Evolutionary conservation across 2,797 vertebrate species (phyloP), one percentile per base, ranked within the genome.

Genomic region (Pangasius mekongensis): DNA sequence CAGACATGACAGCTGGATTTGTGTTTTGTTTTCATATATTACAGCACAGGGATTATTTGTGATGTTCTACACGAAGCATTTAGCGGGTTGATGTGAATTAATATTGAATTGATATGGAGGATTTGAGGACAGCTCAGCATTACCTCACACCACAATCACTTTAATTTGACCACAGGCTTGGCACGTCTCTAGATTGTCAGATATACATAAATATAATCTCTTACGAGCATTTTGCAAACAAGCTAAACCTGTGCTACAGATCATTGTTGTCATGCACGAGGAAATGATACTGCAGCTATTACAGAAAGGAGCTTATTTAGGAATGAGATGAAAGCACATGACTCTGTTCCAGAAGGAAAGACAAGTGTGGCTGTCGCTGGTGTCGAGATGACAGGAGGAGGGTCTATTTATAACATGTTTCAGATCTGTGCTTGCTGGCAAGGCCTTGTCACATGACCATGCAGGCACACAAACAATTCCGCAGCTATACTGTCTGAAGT

Each of bases 401-500:
- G 84, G 69, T 95, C 95, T 96, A 96, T 96, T 96, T 96, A 95
- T 96, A 96, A 93, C 93, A 88, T 89, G 91, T 89, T 94, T 93
- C 94, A 94, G 95, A 95, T 95, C 95, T 95, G 92, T 93, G 94
- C 88, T 94, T 94, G 92, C 92, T 95, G 92, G 93, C 92, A 93
- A 92, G 93, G 90, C 89, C 89, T 86, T 89, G 94, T 92, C 91
- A 92, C 88, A 92, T 78, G 92, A 89, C 71, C 91, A 91, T 47
- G 85, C 87, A 90, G 83, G 88, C 89, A 92, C 85, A 91, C 69
- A 84, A 89, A 89, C 86, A 86, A 24, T 77, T 71, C 36, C 74
- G 62, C 33, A 82, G 22, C n/a, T 58, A 54, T 22, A 39, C 9
- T 22, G 33, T 52, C 30, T 73, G 60, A 52, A 24, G 27, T 36